Evolutionary conservation across 1,140 invertebrate species (phyloP), one percentile per base, ranked within the genome.

Genomic region (Drosophila orena): DNA sequence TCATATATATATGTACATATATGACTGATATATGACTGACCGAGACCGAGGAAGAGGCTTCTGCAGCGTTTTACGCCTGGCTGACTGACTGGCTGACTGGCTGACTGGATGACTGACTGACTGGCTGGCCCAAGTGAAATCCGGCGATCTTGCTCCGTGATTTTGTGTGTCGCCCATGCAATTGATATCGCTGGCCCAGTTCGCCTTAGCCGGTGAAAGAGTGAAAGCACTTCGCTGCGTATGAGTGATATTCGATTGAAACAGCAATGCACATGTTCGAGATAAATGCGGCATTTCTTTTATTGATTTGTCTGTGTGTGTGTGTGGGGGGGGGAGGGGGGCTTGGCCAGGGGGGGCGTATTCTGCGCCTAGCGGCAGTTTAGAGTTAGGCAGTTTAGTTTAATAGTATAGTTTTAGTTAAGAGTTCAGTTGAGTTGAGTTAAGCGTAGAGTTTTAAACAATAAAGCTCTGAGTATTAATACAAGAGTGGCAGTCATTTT

Each of bases 131-230:
- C 73, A 69, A 77, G 74, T 77, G 74, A 77, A 77, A 77, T 77
- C 58, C 73, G 37, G n/a, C 24, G 47, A 20, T 34, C 50, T 52
- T 59, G 77, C 55, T 68, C 60, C 77, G 73, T 89, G 79, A 84
- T 80, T 89, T 89, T 74, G 77, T 89, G 77, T 89, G 84, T 89
- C 84, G 84, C 84, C 89, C 84, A 89, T 89, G 84, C 84, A 89
- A 89, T 75, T 89, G 84, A 89, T 89, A 89, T 84, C 58, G 60
- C 73, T 89, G 84, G 80, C 84, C 84, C 60, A 77, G 68, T 89
- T 89, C 55, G 60, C 79, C 76, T 76, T 76, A 79, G 60, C 77
- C 71, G 74, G 78, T 74, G 83, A 83, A 83, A 84, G 73, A 89
- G 84, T 89, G 84, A 89, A 89, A 89, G 84, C 84, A 89, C 71